These are phyloP conservation scores for Yponomeuta plumbellus DNA, from an alignment of 2,888 invertebrate genomes.

Conservation along the genomic window DNA sequence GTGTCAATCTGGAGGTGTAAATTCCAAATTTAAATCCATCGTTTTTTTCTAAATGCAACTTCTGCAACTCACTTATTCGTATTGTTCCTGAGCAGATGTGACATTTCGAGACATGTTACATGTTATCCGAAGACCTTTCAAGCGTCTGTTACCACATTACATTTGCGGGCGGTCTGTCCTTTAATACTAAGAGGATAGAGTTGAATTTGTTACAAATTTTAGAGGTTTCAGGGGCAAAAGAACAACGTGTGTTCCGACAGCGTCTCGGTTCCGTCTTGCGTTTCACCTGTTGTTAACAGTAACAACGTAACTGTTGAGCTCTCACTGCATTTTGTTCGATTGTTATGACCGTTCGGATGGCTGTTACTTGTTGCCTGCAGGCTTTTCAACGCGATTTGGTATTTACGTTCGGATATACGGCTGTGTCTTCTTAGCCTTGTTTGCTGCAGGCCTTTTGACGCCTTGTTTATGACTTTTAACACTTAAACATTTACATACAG, in stretches of 20 bases:
- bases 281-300: slow-evolving; percentile 33
- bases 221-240: background rate
- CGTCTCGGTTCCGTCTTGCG: slow-evolving; percentile 48
- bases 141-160: background rate
- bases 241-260: slow-evolving; percentile 10
- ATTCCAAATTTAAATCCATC: background rate
- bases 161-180: background rate
- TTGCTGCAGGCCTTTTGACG: background rate
- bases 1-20: no score
- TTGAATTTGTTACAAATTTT: background rate
- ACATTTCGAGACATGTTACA: background rate
- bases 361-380: background rate
- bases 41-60: background rate
- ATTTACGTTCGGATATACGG: background rate
- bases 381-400: background rate
- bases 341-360: background rate
- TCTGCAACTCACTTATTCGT: background rate
- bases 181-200: background rate
- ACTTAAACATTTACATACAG: no score
- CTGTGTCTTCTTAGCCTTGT: background rate
- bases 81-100: background rate
- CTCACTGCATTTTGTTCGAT: slow-evolving; percentile 1
- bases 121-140: background rate
- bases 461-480: no score
- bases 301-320: slow-evolving; percentile 1